These are phyloP conservation scores for Drosophila multiciliata DNA, from an alignment of 2,888 invertebrate genomes.

Conservation along the genomic window DNA sequence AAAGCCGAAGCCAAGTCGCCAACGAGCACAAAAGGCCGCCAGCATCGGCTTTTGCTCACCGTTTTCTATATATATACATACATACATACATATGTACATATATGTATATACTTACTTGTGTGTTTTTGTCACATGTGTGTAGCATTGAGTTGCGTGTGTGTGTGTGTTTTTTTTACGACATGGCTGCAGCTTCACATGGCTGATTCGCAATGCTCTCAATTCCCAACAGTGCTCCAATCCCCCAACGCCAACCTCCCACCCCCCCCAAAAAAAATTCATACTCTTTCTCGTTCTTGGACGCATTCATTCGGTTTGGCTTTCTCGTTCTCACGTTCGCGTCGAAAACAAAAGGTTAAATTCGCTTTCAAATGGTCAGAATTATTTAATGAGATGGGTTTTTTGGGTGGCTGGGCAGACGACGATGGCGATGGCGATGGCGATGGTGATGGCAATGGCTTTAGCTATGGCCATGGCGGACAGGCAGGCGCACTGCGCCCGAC, in stretches of 20 bases:
- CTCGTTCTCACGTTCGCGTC: conserved; percentile 41
- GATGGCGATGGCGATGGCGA: conserved; percentile 1
- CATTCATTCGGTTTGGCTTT: conserved; percentile 8
- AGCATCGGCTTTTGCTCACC: conserved; percentile 53
- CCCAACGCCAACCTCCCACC: neutral
- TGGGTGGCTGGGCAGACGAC: conserved; percentile 43
- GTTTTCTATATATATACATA: conserved; percentile 9
- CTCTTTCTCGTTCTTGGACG: conserved; percentile 8
- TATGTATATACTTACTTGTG: conserved; percentile 1
- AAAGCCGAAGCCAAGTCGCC: conserved; percentile 66
- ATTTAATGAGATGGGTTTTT: conserved; percentile 76
- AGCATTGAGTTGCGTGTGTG: conserved; percentile 29
- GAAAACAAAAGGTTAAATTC: conserved; percentile 83
- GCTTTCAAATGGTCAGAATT: conserved; percentile 84
- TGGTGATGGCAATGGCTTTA: conserved; percentile 46
- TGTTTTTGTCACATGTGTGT: conserved; percentile 40
- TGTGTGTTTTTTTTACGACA: conserved; percentile 24
- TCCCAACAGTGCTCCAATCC: conserved; percentile 13
- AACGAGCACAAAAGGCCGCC: conserved; percentile 58
- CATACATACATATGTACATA: neutral
- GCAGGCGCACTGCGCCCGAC: conserved; percentile 71
- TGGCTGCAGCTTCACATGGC: conserved; percentile 55
- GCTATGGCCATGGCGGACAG: conserved; percentile 68
- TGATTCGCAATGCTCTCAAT: conserved; percentile 49
- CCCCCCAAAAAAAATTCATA: neutral